Evolutionary conservation across 2,113 vertebrate genomes (phyloP), one percentile per base, ranked within the genome.

Genomic region (Zosterops borbonicus): DNA sequence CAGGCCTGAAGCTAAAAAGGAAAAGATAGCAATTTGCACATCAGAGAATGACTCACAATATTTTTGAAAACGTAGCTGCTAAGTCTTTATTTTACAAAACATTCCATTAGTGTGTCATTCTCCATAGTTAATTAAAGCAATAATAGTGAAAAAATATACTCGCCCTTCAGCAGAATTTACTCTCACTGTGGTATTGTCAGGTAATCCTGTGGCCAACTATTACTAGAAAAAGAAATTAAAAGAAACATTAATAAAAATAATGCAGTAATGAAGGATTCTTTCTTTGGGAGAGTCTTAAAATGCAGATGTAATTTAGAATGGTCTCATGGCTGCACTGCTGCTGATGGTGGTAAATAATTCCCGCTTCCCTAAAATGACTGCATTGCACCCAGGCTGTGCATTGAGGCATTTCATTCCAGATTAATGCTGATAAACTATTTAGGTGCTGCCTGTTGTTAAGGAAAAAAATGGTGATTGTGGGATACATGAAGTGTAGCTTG

Each of bases 101-200:
- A 90, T 90, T 86, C 68, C 87, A 79, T 87, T 97, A 94, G 25
- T 70, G 55, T 86, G 77, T 93, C 94, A 91, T 83, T 95, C 74
- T 92, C 39, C 84, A 73, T 63, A 87, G 81, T 67, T 96, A 93
- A 89, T 94, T 96, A 95, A 95, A 97, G 89, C 78, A 97, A 95
- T 94, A 92, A 95, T 87, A 95, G 76, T 56, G 94, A 53, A 68
- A 94, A 80, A 97, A 96, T 77, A 78, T 49, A 91, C 86, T 91
- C 92, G n/a, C 55, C 91, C 96, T 89, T 97, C 67, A 49, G 87
- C 68, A 94, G 55, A 96, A 83, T 73, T 88, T 95, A 83, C 31
- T 77, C 49, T 90, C 6, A 52, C 42, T 55, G 9, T 67, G 52
- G 41, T 94, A 21, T 53, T 94, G 39, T 95, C 85, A 94, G 85